Conservation (phyloP, 2,888 invertebrate species). For the Nomada goodeniana region DNA sequence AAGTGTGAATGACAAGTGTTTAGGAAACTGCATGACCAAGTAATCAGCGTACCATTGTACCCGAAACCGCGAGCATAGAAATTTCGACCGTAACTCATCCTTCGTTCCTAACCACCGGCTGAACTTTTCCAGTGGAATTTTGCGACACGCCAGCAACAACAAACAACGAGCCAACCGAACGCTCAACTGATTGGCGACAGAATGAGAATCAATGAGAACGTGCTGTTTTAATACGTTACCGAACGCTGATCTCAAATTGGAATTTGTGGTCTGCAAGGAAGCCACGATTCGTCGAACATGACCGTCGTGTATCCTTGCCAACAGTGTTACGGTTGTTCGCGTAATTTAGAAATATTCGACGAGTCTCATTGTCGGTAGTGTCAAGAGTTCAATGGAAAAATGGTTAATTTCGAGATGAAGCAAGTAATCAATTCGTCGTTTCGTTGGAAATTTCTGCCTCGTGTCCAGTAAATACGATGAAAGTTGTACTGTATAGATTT, state of each 20-base stretch:
- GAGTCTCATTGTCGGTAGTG: too few relatives aligned
- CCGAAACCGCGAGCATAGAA: conserved; percentile 18
- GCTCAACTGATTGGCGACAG: neutral
- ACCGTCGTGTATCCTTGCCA: too few relatives aligned
- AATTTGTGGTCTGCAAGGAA: conserved; percentile 56
- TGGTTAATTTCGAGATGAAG: too few relatives aligned
- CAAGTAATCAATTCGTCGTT: too few relatives aligned
- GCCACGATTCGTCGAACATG: too few relatives aligned
- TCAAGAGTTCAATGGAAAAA: too few relatives aligned
- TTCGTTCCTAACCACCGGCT: neutral
- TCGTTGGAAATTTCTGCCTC: too few relatives aligned
- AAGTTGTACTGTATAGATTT: too few relatives aligned
- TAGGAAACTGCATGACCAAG: conserved; percentile 28
- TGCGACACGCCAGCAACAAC: conserved; percentile 1
- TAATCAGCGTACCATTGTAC: conserved; percentile 34
- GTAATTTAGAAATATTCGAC: too few relatives aligned
- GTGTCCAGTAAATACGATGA: too few relatives aligned
- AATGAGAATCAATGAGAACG: conserved; percentile 51
- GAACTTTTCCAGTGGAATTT: conserved; percentile 6
- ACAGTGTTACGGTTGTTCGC: too few relatives aligned
- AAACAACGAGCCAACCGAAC: neutral
- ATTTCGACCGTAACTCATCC: conserved; percentile 29
- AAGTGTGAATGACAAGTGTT: conserved; percentile 35
- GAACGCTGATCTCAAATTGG: conserved; percentile 62
- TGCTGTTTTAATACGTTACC: conserved; percentile 68